Evolutionary conservation across 2,113 vertebrate species (phyloP).

Genomic region (Marcusenius ussheri): DNA sequence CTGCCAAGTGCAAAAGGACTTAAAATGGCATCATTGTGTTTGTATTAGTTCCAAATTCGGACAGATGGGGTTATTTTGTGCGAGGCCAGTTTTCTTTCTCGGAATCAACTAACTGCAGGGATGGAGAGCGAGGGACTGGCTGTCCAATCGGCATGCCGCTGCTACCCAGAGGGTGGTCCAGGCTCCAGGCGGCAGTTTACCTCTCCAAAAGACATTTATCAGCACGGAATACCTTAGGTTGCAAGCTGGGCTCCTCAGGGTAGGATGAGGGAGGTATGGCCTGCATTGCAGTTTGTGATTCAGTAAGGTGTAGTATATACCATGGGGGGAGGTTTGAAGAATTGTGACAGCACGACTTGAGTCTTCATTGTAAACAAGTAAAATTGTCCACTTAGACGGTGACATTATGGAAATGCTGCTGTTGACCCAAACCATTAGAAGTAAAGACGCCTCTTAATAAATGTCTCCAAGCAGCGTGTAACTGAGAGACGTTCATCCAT

Average conservation of each 20-base stretch:
- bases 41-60: background rate
- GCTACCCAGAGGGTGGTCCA: background rate
- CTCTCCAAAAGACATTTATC: background rate
- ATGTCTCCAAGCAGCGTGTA: background rate
- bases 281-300: background rate
- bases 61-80: constrained; percentile 13
- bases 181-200: background rate
- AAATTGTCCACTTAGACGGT: background rate
- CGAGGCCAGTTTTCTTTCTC: background rate
- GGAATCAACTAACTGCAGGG: background rate
- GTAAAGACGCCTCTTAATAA: background rate
- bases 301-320: background rate
- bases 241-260: background rate
- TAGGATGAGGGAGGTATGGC: background rate
- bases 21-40: background rate
- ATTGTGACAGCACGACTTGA: background rate
- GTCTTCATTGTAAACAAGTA: background rate
- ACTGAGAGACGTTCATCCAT: background rate
- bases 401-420: background rate
- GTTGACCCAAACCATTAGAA: background rate
- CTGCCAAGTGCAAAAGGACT: background rate
- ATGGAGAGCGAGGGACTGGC: background rate
- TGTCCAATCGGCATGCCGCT: background rate
- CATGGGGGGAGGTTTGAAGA: background rate
- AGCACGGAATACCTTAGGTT: background rate